phyloP scores from a whole-genome alignment of 2,888 invertebrate genomes.

The Ceriagrion tenellum region DNA sequence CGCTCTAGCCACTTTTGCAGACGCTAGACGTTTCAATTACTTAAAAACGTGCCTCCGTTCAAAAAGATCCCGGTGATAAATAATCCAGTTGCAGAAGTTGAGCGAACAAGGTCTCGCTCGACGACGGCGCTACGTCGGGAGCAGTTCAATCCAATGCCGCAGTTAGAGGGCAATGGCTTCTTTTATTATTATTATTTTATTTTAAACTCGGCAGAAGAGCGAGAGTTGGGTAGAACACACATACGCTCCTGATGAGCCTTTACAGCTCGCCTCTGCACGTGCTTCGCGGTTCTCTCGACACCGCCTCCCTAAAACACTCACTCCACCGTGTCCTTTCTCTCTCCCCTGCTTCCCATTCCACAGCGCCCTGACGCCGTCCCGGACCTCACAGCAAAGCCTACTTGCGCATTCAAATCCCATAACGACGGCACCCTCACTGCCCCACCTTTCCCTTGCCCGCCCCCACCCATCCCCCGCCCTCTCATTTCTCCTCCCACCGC shows the following conservation, averaged over 20 bases:
- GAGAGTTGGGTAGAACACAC: neutral
- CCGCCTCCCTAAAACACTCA: neutral
- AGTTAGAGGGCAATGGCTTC: neutral
- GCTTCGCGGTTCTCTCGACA: neutral
- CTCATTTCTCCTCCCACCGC: neutral
- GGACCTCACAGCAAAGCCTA: neutral
- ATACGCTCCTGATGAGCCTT: neutral
- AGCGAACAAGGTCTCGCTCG: neutral
- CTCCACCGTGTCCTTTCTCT: neutral
- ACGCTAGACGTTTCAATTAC: neutral
- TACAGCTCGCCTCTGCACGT: neutral
- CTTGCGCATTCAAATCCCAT: slow-evolving; percentile 36
- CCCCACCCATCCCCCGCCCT: too few relatives aligned
- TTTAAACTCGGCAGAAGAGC: neutral
- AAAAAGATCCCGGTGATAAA: neutral
- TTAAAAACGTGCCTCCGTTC: neutral
- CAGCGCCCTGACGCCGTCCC: neutral
- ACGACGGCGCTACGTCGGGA: neutral
- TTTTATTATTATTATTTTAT: neutral
- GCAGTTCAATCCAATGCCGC: neutral
- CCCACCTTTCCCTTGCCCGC: neutral
- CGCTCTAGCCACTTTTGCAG: neutral
- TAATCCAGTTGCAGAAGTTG: neutral
- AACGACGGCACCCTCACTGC: neutral
- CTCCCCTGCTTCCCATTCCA: neutral